Conservation (phyloP, 1,140 invertebrate genomes). For the Phenacoccus solenopsis region DNA sequence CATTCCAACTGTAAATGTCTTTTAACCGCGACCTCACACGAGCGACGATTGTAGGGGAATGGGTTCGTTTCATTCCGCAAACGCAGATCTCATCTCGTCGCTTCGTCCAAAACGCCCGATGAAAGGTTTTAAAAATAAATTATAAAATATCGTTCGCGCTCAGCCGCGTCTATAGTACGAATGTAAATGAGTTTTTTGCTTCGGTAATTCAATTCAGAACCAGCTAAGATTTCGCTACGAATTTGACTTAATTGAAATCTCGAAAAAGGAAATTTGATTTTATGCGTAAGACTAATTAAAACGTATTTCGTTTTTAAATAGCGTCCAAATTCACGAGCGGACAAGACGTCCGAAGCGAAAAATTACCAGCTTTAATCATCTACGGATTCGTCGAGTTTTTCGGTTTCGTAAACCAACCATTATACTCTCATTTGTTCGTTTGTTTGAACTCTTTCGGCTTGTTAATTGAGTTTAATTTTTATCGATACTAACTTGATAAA, state of each 20-base stretch:
- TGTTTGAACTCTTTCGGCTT: too few species aligned
- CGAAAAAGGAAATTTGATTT: background rate
- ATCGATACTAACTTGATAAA: too few species aligned
- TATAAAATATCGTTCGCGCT: background rate
- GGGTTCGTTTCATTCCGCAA: too few species aligned
- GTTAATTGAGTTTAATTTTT: too few species aligned
- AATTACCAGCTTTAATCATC: too few species aligned
- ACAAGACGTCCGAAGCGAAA: too few species aligned
- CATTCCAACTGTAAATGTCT: background rate
- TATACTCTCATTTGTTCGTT: too few species aligned
- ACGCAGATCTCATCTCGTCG: too few species aligned
- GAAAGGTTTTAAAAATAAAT: background rate
- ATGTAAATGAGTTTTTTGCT: conserved; percentile 3
- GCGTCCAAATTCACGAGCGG: background rate
- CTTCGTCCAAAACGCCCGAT: background rate
- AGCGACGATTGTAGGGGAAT: too few species aligned
- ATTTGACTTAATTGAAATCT: background rate
- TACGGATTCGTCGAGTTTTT: too few species aligned
- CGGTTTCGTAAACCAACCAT: too few species aligned
- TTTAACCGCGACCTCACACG: too few species aligned
- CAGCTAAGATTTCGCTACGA: background rate
- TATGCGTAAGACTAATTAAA: background rate
- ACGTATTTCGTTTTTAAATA: background rate
- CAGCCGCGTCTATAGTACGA: background rate
- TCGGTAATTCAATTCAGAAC: background rate